Evolutionary conservation across 2,888 invertebrate species (phyloP).

Genomic region (Mesopsocus fuscifrons): DNA sequence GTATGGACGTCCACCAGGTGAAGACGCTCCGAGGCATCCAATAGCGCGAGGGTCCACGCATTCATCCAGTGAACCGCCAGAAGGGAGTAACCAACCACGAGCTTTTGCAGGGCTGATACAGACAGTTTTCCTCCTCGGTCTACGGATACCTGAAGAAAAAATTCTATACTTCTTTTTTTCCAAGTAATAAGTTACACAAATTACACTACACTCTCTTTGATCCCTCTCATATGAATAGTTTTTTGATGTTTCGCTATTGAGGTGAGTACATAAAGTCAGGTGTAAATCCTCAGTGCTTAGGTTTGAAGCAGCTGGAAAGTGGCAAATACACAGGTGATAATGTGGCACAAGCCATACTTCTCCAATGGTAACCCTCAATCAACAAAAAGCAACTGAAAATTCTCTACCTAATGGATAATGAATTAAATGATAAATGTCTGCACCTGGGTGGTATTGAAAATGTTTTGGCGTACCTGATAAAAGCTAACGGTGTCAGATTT

Average conservation of each 20-base stretch:
- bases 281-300: too few species aligned
- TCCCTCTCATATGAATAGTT: too few species aligned
- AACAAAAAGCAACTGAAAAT: neutral
- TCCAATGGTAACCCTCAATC: too few species aligned
- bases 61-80: constrained; percentile 67
- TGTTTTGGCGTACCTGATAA: constrained; percentile 59
- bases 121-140: constrained; percentile 33
- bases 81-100: constrained; percentile 49
- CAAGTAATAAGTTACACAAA: constrained; percentile 9
- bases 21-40: constrained; percentile 72
- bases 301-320: too few species aligned
- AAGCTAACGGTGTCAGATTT: constrained; percentile 69
- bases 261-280: too few species aligned
- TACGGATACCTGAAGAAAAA: constrained; percentile 27
- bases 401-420: neutral
- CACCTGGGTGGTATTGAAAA: too few species aligned
- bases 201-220: too few species aligned
- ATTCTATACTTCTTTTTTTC: constrained; percentile 5
- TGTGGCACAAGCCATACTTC: too few species aligned
- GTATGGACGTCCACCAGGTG: constrained; percentile 77
- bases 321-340: too few species aligned
- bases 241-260: too few species aligned
- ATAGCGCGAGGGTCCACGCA: constrained; percentile 57
- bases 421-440: constrained; percentile 11
- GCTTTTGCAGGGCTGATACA: constrained; percentile 45